phyloP scores from a whole-genome alignment of 1,140 invertebrate species.

The Octopus bimaculoides region DNA sequence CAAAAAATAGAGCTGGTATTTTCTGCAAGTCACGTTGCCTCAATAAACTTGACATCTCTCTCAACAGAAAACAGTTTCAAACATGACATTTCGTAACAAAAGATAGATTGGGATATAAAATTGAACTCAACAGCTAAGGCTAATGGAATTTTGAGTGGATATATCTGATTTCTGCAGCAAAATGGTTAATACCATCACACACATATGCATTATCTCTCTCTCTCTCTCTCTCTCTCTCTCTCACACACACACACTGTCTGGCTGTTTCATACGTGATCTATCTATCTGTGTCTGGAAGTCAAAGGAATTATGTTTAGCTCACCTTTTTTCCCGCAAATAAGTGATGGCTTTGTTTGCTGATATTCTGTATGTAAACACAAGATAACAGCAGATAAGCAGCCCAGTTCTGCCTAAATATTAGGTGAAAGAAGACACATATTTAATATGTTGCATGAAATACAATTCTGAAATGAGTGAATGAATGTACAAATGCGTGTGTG shows the following conservation, averaged over 20 bases:
- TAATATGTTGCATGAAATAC: neutral
- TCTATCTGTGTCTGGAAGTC: neutral
- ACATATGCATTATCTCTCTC: neutral
- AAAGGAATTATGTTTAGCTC: neutral
- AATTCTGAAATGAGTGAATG: no score
- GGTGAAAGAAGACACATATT: neutral
- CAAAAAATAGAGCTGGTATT: no score
- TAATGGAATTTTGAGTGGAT: no score
- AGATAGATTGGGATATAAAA: no score
- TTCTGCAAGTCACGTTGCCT: no score
- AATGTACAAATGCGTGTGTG: no score
- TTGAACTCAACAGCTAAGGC: no score
- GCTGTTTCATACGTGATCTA: neutral
- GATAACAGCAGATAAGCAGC: slow-evolving; percentile 81
- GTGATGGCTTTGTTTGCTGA: slow-evolving; percentile 77
- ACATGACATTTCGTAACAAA: no score
- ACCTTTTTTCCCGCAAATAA: slow-evolving; percentile 74
- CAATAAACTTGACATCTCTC: no score
- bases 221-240: neutral
- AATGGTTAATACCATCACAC: no score
- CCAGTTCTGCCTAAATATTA: slow-evolving; percentile 73
- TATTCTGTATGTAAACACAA: slow-evolving; percentile 76
- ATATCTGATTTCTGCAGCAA: no score
- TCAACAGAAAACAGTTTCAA: no score
- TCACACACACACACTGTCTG: neutral